A percentile compares a stretch with the other conserved stretches of the same genome.
Evolutionary conservation across 2,888 invertebrate genomes (phyloP).

Genomic region (Dastarcus helophoroides): DNA sequence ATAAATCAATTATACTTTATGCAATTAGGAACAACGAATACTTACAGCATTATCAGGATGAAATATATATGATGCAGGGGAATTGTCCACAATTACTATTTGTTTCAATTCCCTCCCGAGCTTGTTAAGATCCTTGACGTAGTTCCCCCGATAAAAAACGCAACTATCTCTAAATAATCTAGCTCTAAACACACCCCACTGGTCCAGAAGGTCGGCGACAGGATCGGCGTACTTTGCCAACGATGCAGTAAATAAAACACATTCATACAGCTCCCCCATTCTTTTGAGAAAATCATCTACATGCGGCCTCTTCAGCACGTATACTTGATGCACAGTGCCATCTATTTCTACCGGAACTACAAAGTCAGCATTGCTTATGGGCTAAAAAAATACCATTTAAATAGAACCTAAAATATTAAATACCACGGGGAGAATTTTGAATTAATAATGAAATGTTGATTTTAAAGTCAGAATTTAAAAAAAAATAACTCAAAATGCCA

Average conservation of each 20-base stretch:
- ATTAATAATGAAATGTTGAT: too few relatives aligned
- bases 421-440: too few relatives aligned
- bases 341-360: slow-evolving; percentile 99
- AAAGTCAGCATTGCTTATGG: slow-evolving; percentile 99
- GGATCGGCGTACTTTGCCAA: slow-evolving; percentile 99
- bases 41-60: slow-evolving; percentile 99
- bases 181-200: slow-evolving; percentile 92
- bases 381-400: slow-evolving; percentile 48
- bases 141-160: slow-evolving; percentile 99
- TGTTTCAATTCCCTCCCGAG: slow-evolving; percentile 92
- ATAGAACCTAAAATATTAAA: neutral
- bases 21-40: neutral
- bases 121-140: slow-evolving; percentile 98
- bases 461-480: too few relatives aligned
- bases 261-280: slow-evolving; percentile 98
- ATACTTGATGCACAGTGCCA: slow-evolving; percentile 96
- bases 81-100: slow-evolving; percentile 98
- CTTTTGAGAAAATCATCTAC: slow-evolving; percentile 97
- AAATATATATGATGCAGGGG: slow-evolving; percentile 99
- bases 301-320: slow-evolving; percentile 97
- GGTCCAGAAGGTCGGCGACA: slow-evolving; percentile 94
- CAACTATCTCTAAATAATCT: slow-evolving; percentile 98
- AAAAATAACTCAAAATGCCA: too few relatives aligned
- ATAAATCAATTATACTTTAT: slow-evolving; percentile 1
- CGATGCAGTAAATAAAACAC: slow-evolving; percentile 98